Percentiles rank a stretch among this genome's conserved stretches.
Evolutionary conservation across 1,140 invertebrate genomes (phyloP).

Genomic region (Spodoptera litura): DNA sequence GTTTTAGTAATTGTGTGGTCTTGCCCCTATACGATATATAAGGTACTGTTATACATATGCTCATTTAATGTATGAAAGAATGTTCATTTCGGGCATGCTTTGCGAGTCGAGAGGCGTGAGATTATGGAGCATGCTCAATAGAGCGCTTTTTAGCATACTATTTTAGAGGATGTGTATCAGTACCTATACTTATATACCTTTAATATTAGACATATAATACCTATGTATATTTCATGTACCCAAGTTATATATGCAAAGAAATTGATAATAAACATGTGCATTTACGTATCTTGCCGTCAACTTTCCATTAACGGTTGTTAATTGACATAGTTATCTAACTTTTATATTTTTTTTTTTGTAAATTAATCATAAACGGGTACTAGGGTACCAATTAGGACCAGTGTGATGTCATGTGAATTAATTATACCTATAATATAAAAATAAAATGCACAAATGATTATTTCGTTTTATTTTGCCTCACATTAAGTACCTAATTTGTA

Average conservation of each 20-base stretch:
- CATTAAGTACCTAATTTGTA: not conserved
- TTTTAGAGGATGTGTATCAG: too few species aligned
- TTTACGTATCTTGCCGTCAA: slow-evolving; percentile 8
- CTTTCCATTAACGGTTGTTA: slow-evolving; percentile 1
- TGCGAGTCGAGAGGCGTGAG: too few species aligned
- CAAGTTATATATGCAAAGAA: not conserved
- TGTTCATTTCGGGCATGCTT: too few species aligned
- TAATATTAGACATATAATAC: not conserved
- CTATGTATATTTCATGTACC: not conserved
- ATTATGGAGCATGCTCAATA: too few species aligned
- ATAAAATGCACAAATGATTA: slow-evolving; percentile 8
- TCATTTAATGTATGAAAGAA: too few species aligned
- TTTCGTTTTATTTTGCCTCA: not conserved
- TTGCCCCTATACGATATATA: too few species aligned
- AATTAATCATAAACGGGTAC: too few species aligned
- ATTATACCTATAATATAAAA: not conserved
- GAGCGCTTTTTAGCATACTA: too few species aligned
- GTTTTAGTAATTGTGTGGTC: too few species aligned
- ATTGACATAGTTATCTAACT: not conserved
- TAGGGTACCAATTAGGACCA: not conserved
- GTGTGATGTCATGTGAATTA: slow-evolving; percentile 21
- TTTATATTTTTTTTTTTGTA: not conserved
- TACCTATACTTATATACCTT: too few species aligned
- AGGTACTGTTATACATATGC: too few species aligned
- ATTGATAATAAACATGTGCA: not conserved